Conservation (phyloP, 2,797 vertebrate genomes). For the Thunnus albacares region DNA sequence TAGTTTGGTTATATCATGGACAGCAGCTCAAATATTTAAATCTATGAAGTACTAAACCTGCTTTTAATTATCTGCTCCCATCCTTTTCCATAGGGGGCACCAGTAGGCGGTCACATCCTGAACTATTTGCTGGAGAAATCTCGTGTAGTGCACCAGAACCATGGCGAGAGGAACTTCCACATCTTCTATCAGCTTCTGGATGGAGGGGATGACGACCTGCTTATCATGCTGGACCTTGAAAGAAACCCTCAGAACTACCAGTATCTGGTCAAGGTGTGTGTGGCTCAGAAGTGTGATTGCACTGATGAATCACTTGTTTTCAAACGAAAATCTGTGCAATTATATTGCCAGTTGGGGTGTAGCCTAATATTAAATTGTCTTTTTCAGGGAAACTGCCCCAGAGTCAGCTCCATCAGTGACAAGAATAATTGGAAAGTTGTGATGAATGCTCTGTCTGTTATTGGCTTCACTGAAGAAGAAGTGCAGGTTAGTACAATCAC, state of each 20-base stretch:
- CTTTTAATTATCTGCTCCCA: background rate
- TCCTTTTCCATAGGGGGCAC: constrained; percentile 87
- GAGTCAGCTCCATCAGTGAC: constrained; percentile 97
- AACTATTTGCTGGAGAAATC: constrained; percentile 99
- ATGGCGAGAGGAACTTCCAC: constrained; percentile 98
- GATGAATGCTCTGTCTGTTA: constrained; percentile 90
- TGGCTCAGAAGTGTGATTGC: background rate
- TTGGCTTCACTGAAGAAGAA: constrained; percentile 92
- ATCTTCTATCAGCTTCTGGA: constrained; percentile 98
- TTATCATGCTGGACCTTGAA: constrained; percentile 90
- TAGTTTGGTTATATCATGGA: background rate
- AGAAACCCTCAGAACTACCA: constrained; percentile 93
- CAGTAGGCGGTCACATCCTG: constrained; percentile 96
- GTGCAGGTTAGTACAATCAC: constrained; percentile 88
- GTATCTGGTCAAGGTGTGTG: constrained; percentile 93
- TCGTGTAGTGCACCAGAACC: constrained; percentile 97
- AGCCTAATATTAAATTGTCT: constrained; percentile 21
- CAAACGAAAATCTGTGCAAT: background rate
- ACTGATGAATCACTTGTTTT: constrained; percentile 4
- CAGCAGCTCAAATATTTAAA: background rate
- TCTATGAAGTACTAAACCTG: background rate
- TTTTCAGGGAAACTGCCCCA: constrained; percentile 94
- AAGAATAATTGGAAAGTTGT: constrained; percentile 96
- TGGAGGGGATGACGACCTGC: constrained; percentile 91
- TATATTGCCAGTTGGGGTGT: background rate